Percentiles rank a stretch among this genome's conserved stretches.
Evolutionary conservation across 53 echinoderm and acorn worm species (phyloP).

Genomic region (Astropecten irregularis): DNA sequence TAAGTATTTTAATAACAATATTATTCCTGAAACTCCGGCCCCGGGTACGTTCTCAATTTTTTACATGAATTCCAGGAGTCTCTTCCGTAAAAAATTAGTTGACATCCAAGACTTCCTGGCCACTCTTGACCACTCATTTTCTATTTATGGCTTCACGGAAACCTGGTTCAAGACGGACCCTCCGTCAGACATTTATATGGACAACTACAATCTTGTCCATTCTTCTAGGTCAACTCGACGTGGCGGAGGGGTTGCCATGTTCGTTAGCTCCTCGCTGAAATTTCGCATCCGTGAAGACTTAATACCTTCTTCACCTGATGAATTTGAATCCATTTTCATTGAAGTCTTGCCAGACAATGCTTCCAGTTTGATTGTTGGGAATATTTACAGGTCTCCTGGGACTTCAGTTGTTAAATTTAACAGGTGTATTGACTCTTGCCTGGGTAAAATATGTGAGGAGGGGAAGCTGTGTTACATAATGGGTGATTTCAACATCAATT

Average conservation of each 20-base stretch:
- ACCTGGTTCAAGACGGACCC: background rate
- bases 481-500: slow-evolving; percentile 13
- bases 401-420: background rate
- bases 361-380: background rate
- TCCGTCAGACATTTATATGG: background rate
- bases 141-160: background rate
- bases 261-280: background rate
- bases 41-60: too few species aligned
- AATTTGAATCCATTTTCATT: background rate
- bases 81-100: slow-evolving; percentile 16
- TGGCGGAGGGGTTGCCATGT: too few species aligned
- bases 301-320: background rate
- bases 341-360: background rate
- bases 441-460: background rate
- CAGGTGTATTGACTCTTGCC: background rate
- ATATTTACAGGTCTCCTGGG: slow-evolving; percentile 18
- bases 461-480: slow-evolving; percentile 25
- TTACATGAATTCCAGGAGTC: slow-evolving; percentile 8
- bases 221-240: background rate
- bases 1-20: too few species aligned
- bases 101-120: background rate
- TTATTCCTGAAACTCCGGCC: too few species aligned
- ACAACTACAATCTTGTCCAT: background rate
- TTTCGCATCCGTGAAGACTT: background rate
- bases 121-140: background rate